A percentile compares a stretch with the other conserved stretches of the same genome.
phyloP scores from a whole-genome alignment of 2,113 vertebrate genomes.

The Chionodraco myersi region DNA sequence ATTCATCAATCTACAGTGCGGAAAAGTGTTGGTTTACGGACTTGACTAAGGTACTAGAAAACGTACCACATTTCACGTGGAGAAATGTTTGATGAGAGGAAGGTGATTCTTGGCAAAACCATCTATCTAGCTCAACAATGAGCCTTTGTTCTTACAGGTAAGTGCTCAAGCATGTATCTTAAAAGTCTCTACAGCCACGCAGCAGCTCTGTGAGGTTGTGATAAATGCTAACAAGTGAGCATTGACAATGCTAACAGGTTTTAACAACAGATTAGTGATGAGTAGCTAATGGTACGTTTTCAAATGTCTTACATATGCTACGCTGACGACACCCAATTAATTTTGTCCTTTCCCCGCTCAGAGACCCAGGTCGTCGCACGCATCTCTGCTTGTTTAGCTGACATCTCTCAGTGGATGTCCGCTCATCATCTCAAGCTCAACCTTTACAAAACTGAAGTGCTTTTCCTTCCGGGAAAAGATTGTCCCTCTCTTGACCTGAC shows the following conservation, averaged over 20 bases:
- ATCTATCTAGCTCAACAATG: constrained; percentile 10
- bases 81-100: constrained; percentile 1
- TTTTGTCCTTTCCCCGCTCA: no score
- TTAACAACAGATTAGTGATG: not conserved
- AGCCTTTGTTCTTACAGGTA: constrained; percentile 21
- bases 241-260: not conserved
- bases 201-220: not conserved
- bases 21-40: constrained; percentile 51
- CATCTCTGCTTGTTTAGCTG: no score
- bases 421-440: no score
- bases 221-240: not conserved
- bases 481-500: no score
- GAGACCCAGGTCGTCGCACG: no score
- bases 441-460: no score
- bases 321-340: no score
- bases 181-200: not conserved
- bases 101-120: constrained; percentile 21
- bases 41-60: not conserved
- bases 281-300: not conserved
- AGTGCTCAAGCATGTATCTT: not conserved
- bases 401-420: no score
- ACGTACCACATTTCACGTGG: not conserved
- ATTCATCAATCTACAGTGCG: constrained; percentile 68
- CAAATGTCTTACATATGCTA: not conserved
- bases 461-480: no score